Evolutionary conservation across 2,113 vertebrate genomes (phyloP), one percentile per base, ranked within the genome.

Genomic region (Emydocephalus ijimae): DNA sequence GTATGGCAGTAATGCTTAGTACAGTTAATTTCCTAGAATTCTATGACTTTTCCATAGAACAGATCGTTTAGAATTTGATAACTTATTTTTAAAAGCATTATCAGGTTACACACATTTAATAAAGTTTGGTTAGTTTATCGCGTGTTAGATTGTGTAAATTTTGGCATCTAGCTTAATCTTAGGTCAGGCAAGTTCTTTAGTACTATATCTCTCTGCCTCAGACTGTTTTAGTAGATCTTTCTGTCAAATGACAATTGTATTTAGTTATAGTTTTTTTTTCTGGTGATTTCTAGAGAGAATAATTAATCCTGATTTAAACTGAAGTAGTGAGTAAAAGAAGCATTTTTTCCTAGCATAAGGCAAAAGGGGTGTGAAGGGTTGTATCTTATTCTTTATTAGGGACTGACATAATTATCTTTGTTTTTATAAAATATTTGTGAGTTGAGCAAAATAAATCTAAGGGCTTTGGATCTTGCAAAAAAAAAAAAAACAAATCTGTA

Each of bases 291-390:
- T 29, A 50, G 85, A 56, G 43, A 87, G 43, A 91, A 95, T 95
- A 92, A 20, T 57, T 92, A 87, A 87, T 93, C 11, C 39, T 94
- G 43, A 5, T 18, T 94, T 93, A 91, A 91, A 24, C 24, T 91
- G 95, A 54, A 87, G 9, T 8, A 34, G 15, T 29, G 85, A 94
- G 7, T 57, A 92, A 93, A 12, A 11, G 15, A 14, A 59, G 12
- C 59, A n/a, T 52, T 69, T 92, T 92, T 87, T 39, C 5, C 1
- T 69, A 93, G 88, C 48, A 87, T 52, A 39, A 48, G 92, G 54
- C 85, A 39, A 18, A 81, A 93, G 90, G 61, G 90, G 18, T 89
- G 69, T 89, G 18, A 11, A 87, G 85, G 3, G 34, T 81, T n/a
- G 88, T 1, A 29, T 81, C 23, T 14, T 29, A 26, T 48, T 52